These are phyloP conservation scores for Callimorpha dominula DNA, from an alignment of 2,888 invertebrate genomes.

Conservation along the genomic window DNA sequence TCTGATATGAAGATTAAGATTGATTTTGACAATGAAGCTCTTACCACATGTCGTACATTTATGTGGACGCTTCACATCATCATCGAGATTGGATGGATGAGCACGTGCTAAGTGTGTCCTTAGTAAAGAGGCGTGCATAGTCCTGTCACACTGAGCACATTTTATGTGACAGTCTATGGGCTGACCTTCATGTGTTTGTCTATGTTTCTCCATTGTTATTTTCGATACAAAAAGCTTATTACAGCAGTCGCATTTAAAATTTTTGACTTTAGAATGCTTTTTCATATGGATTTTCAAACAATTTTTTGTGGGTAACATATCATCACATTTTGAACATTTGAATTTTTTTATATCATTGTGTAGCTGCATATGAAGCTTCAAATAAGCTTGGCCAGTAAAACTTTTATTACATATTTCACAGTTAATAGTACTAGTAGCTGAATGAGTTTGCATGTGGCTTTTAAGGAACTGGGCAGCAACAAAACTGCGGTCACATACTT, in stretches of 20 bases:
- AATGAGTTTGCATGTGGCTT: conserved; percentile 83
- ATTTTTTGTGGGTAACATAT: conserved; percentile 83
- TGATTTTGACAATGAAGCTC: conserved; percentile 82
- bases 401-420: conserved; percentile 81
- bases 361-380: conserved; percentile 82
- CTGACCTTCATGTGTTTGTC: conserved; percentile 79
- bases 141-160: conserved; percentile 79
- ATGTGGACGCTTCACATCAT: conserved; percentile 80
- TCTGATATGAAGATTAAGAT: conserved; percentile 79
- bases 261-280: conserved; percentile 83
- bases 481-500: conserved; percentile 81
- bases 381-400: conserved; percentile 81
- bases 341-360: conserved; percentile 83
- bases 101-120: conserved; percentile 77
- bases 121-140: conserved; percentile 78
- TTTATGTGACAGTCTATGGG: conserved; percentile 82
- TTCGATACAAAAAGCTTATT: conserved; percentile 81
- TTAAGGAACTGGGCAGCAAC: conserved; percentile 83
- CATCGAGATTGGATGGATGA: conserved; percentile 72
- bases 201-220: conserved; percentile 83
- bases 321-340: conserved; percentile 82
- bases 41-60: conserved; percentile 82
- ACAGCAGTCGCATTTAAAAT: conserved; percentile 82
- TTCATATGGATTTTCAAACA: conserved; percentile 83
- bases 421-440: conserved; percentile 76